These are phyloP conservation scores for Kryphioiulus occultus DNA, from an alignment of 2,888 invertebrate species.

Conservation along the genomic window DNA sequence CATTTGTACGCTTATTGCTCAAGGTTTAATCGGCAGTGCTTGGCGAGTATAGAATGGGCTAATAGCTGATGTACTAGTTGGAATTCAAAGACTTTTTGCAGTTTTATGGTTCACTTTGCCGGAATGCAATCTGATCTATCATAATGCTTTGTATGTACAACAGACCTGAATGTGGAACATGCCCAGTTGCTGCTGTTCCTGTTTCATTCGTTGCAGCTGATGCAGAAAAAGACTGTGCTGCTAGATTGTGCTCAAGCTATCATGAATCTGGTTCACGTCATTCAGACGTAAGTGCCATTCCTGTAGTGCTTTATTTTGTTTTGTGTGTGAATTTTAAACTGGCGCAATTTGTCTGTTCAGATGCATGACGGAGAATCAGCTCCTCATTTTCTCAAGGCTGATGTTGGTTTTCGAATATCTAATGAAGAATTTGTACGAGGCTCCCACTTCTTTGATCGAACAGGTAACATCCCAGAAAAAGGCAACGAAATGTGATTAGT, in stretches of 20 bases:
- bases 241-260: slow-evolving; percentile 65
- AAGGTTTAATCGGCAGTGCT: no score
- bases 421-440: slow-evolving; percentile 94
- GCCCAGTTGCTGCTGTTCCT: slow-evolving; percentile 90
- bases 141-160: background rate
- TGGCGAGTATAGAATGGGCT: no score
- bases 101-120: background rate
- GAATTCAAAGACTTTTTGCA: no score
- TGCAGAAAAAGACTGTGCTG: slow-evolving; percentile 95
- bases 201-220: slow-evolving; percentile 92
- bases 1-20: no score
- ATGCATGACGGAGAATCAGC: slow-evolving; percentile 73
- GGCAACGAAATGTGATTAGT: background rate
- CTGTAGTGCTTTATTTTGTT: background rate
- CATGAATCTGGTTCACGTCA: slow-evolving; percentile 55
- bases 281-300: slow-evolving; percentile 58
- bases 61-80: no score
- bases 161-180: slow-evolving; percentile 93
- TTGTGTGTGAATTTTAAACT: background rate
- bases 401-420: slow-evolving; percentile 90
- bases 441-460: slow-evolving; percentile 82
- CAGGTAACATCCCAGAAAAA: slow-evolving; percentile 69
- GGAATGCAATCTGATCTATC: no score
- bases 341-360: slow-evolving; percentile 44
- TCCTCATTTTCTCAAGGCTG: slow-evolving; percentile 82